These are phyloP conservation scores for Ploceus nigricollis DNA, from an alignment of 2,113 vertebrate genomes.

Conservation along the genomic window DNA sequence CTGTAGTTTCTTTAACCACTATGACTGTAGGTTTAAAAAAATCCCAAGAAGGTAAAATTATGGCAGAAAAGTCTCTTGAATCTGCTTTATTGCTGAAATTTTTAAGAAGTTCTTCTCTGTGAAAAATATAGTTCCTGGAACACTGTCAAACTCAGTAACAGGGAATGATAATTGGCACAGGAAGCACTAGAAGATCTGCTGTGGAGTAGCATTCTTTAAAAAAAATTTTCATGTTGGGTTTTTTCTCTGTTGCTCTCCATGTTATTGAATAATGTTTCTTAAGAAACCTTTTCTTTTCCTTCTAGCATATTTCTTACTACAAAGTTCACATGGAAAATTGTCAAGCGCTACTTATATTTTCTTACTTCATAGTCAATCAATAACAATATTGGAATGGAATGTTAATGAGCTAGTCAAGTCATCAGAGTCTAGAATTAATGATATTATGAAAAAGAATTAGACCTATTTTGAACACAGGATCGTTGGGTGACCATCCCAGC, in stretches of 20 bases:
- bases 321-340: neutral
- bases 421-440: neutral
- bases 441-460: neutral
- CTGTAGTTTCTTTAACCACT: neutral
- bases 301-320: neutral
- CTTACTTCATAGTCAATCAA: neutral
- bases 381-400: neutral
- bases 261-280: neutral
- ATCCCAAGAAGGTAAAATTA: neutral
- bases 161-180: neutral
- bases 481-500: neutral
- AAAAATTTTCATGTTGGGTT: accelerated
- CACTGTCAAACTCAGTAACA: neutral
- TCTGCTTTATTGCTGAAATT: neutral
- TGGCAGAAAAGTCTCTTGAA: neutral
- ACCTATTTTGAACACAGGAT: neutral
- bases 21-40: neutral
- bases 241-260: neutral
- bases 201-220: neutral
- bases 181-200: neutral
- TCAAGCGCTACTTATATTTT: neutral
- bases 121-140: neutral
- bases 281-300: neutral
- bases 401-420: neutral
- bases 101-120: neutral